phyloP scores from a whole-genome alignment of 2,797 vertebrate genomes.

The Phylloscopus collybita region DNA sequence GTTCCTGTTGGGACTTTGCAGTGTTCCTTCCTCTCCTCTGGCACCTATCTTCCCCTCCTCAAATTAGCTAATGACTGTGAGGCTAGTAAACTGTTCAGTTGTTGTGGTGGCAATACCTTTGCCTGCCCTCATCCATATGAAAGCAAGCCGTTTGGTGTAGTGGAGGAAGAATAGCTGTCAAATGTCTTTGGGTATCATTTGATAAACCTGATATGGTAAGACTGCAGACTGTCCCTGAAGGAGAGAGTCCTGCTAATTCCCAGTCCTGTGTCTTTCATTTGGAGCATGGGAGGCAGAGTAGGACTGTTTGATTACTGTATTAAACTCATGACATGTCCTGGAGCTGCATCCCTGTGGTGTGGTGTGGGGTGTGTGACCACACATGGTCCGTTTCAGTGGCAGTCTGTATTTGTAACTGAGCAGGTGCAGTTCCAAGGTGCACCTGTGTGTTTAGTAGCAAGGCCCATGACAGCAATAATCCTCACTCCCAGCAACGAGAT shows the following conservation, averaged over 20 bases:
- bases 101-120: not conserved
- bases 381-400: not conserved
- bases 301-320: not conserved
- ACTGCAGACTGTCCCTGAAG: not conserved
- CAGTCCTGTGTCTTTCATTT: not conserved
- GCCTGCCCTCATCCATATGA: fast-evolving
- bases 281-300: not conserved
- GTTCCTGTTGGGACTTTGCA: not conserved
- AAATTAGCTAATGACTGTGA: not conserved
- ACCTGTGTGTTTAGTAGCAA: not conserved
- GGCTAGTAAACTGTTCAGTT: not conserved
- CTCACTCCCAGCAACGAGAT: not conserved
- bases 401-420: not conserved
- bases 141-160: not conserved
- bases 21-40: not conserved
- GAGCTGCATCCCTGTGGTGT: not conserved
- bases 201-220: not conserved
- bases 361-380: not conserved
- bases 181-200: not conserved
- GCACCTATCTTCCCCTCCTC: not conserved
- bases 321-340: not conserved
- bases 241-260: not conserved
- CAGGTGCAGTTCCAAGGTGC: not conserved
- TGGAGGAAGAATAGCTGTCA: not conserved
- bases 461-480: not conserved